Conservation (phyloP, 2,888 invertebrate genomes). For the Sarcophaga caerulescens region DNA sequence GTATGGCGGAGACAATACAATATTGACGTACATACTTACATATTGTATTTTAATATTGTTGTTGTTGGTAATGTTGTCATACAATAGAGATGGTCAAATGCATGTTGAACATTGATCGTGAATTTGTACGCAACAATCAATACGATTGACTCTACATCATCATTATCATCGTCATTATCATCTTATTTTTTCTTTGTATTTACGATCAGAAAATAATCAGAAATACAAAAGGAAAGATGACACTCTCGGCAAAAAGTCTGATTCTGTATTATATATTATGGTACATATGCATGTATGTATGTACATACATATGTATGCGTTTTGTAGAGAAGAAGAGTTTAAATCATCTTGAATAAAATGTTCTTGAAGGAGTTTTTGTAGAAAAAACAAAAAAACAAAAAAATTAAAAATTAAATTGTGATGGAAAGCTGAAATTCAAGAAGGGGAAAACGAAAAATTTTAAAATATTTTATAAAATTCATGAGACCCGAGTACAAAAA, state of each 20-base stretch:
- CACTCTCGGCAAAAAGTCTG: not conserved
- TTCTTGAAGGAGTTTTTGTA: not conserved
- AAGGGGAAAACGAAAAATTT: not conserved
- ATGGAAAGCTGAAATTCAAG: not conserved
- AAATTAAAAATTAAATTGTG: not conserved
- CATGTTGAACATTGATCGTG: conserved; percentile 69
- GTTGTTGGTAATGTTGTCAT: conserved; percentile 11
- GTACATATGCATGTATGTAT: too few species aligned
- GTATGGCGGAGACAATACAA: conserved; percentile 54
- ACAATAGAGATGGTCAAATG: conserved; percentile 59
- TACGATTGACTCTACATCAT: conserved; percentile 56
- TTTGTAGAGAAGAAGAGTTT: not conserved
- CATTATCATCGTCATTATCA: conserved; percentile 22
- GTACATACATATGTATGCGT: too few species aligned
- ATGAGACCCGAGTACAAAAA: too few species aligned
- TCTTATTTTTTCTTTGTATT: conserved; percentile 16
- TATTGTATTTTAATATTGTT: conserved; percentile 21
- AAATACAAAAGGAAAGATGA: not conserved
- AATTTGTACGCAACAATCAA: conserved; percentile 66
- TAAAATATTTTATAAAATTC: not conserved
- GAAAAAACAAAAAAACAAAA: not conserved
- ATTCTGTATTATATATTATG: not conserved
- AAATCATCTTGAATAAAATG: not conserved
- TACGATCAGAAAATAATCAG: conserved; percentile 10
- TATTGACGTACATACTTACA: not conserved